phyloP scores from a whole-genome alignment of 2,888 invertebrate genomes.

The Heliconius ethilla region DNA sequence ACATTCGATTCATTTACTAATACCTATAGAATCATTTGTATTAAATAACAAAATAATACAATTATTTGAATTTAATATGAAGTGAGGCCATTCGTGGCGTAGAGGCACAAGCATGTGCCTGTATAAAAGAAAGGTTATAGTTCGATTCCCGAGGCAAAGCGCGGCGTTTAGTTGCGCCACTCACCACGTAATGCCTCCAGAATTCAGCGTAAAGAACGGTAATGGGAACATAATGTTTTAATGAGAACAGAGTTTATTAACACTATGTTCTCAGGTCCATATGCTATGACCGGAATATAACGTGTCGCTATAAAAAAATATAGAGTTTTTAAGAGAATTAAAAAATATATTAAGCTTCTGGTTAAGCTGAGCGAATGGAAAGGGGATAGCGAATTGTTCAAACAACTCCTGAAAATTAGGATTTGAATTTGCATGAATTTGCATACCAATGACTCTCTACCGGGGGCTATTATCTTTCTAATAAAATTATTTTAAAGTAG shows the following conservation, averaged over 20 bases:
- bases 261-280: no score
- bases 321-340: no score
- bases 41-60: not conserved
- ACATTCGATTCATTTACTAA: not conserved
- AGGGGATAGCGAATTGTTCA: conserved; percentile 46
- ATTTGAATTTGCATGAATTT: conserved; percentile 48
- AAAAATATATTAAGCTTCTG: conserved; percentile 39
- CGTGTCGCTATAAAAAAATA: not conserved
- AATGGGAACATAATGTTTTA: no score
- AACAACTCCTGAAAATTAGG: conserved; percentile 49
- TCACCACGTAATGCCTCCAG: no score
- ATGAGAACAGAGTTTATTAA: no score
- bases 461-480: conserved; percentile 39
- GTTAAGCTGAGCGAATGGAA: conserved; percentile 43
- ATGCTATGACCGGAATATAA: no score
- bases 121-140: no score
- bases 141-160: no score
- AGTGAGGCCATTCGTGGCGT: not conserved
- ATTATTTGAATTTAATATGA: not conserved
- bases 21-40: no score
- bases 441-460: conserved; percentile 41
- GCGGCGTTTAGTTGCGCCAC: no score
- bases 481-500: conserved; percentile 35
- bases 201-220: no score
- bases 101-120: no score